Evolutionary conservation across 1,140 invertebrate species (phyloP), one percentile per base, ranked within the genome.

Genomic region (Drosophila nigrodunni): DNA sequence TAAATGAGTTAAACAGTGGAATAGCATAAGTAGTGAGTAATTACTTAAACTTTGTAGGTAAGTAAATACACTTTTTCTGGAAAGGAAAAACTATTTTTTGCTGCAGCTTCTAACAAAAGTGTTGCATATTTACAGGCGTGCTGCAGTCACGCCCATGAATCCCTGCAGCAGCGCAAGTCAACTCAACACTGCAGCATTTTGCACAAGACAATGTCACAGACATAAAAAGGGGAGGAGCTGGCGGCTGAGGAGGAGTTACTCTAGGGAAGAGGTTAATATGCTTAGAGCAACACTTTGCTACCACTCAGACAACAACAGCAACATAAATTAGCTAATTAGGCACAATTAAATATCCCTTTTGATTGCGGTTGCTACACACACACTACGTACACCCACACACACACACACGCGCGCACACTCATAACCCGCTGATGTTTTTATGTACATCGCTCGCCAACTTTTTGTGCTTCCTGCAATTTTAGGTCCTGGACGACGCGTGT

Each of bases 251-350:
- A 13, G 25, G 21, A 9, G 25, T 30, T 41, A 57, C 44, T 52
- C 49, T 52, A 34, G 55, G 78, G 62, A 62, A 11, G 39, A 62
- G 54, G 62, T 77, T 86, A 77, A 88, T 87, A 78, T 83, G 83
- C 77, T 88, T 88, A 74, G 77, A 83, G 83, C 74, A 71, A 77
- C 83, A 78, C 59, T 61, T 70, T 73, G 62, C 80, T 78, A 78
- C 72, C 85, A 67, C 73, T 77, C 70, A 76, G 74, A 77, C 68
- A 70, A 44, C 58, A 61, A 54, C 49, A 57, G 61, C 80, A 87
- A 88, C 80, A 88, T 87, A 87, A 87, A 88, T 87, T 88, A 87
- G 83, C 83, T 87, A 87, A 87, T 87, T 87, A 87, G 83, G 83
- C 80, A 76, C 83, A 88, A 87, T 87, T 87, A 88, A 87, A 87